Conservation (phyloP, 2,888 invertebrate species). For the Lasioglossum morio region DNA sequence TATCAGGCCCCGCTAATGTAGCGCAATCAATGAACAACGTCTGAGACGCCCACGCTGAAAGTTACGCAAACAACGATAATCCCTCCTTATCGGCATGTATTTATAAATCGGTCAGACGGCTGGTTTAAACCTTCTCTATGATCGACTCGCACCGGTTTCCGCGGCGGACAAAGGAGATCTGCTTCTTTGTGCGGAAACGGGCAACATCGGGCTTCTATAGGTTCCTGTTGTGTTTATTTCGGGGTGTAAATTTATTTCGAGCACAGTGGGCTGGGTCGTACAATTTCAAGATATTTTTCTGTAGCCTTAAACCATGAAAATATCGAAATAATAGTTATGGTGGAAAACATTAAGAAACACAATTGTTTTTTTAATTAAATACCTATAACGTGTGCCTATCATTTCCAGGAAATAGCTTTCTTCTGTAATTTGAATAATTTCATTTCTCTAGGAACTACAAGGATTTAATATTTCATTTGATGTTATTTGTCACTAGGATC, state of each 20-base stretch:
- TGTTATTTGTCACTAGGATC: no score
- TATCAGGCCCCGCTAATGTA: conserved; percentile 38
- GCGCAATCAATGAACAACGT: conserved; percentile 68
- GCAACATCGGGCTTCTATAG: neutral
- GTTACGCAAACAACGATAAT: conserved; percentile 77
- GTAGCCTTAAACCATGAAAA: neutral
- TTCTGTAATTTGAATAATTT: neutral
- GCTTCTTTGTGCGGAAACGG: conserved; percentile 3
- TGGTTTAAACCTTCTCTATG: conserved; percentile 37
- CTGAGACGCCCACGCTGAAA: conserved; percentile 73
- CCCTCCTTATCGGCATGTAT: conserved; percentile 70
- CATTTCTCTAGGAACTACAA: no score
- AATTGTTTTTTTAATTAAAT: neutral
- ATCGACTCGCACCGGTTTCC: conserved; percentile 41
- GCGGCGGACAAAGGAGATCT: conserved; percentile 23
- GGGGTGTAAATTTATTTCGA: neutral
- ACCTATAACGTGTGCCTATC: neutral
- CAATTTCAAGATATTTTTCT: neutral
- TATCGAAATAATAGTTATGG: neutral
- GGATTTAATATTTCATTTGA: no score
- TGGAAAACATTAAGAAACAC: neutral
- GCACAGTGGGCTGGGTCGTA: neutral
- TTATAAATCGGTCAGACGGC: conserved; percentile 59
- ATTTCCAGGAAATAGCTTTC: neutral
- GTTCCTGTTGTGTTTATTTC: neutral